These are phyloP conservation scores for Greenwoodochromis staneri DNA, from an alignment of 2,113 vertebrate species.

Conservation along the genomic window DNA sequence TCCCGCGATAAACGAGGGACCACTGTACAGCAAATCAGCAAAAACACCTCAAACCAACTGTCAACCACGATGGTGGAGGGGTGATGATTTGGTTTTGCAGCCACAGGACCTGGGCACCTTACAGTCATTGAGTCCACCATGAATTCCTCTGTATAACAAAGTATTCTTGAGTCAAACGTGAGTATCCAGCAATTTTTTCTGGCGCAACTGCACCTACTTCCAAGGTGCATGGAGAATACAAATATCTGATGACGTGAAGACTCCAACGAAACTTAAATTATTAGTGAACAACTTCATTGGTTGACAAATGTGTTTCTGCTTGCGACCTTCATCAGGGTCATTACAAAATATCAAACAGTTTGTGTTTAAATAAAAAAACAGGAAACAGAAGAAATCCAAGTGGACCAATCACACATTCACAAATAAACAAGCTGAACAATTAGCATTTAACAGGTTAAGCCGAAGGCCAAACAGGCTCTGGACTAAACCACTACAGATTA, in stretches of 20 bases:
- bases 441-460: background rate
- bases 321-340: background rate
- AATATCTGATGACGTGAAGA: background rate
- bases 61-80: background rate
- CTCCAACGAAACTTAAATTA: background rate
- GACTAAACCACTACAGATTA: background rate
- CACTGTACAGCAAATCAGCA: background rate
- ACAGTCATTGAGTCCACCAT: background rate
- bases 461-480: background rate
- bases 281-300: background rate
- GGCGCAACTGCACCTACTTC: background rate
- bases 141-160: background rate
- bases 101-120: background rate
- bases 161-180: background rate
- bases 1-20: fast-evolving
- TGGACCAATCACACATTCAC: background rate
- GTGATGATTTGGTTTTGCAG: background rate
- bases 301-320: background rate
- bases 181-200: background rate
- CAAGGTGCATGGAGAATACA: background rate
- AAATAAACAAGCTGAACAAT: background rate
- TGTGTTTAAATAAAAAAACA: background rate
- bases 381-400: background rate
- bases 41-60: background rate
- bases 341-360: background rate